Percentiles rank a stretch among this genome's conserved stretches.
These are phyloP conservation scores for Trachelus tabidus DNA, from an alignment of 2,888 invertebrate species.

Conservation along the genomic window DNA sequence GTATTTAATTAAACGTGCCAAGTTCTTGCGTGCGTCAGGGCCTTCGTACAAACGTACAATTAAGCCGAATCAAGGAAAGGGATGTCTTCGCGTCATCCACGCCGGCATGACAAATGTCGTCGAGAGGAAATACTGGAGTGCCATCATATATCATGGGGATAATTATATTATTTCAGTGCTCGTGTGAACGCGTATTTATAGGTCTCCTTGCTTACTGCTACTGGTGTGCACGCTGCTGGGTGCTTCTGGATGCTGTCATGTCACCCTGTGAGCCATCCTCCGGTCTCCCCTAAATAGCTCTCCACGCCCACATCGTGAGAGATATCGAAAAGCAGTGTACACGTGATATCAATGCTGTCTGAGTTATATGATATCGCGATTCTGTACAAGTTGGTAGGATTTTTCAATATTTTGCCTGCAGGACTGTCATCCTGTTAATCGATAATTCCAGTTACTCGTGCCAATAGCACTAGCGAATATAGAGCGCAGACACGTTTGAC, in stretches of 20 bases:
- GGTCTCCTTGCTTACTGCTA: slow-evolving; percentile 15
- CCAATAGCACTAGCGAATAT: not conserved
- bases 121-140: slow-evolving; percentile 47
- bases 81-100: slow-evolving; percentile 40
- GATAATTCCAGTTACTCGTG: not conserved
- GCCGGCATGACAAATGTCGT: slow-evolving; percentile 49
- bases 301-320: slow-evolving; percentile 17
- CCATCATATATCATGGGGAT: slow-evolving; percentile 59
- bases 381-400: not conserved
- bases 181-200: slow-evolving; percentile 44
- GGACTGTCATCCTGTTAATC: not conserved
- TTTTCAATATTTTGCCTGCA: not conserved
- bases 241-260: not conserved
- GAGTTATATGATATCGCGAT: not conserved
- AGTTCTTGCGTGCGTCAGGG: not conserved
- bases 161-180: slow-evolving; percentile 60
- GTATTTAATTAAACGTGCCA: not conserved
- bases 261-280: slow-evolving; percentile 19
- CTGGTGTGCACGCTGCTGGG: not conserved
- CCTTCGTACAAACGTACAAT: not conserved
- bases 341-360: not conserved
- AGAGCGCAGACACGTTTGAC: not conserved
- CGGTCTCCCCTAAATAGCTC: slow-evolving; percentile 28
- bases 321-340: not conserved
- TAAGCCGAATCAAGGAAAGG: slow-evolving; percentile 39